Conservation (phyloP, 2,888 invertebrate genomes). For the Amblyteles armatorius region DNA sequence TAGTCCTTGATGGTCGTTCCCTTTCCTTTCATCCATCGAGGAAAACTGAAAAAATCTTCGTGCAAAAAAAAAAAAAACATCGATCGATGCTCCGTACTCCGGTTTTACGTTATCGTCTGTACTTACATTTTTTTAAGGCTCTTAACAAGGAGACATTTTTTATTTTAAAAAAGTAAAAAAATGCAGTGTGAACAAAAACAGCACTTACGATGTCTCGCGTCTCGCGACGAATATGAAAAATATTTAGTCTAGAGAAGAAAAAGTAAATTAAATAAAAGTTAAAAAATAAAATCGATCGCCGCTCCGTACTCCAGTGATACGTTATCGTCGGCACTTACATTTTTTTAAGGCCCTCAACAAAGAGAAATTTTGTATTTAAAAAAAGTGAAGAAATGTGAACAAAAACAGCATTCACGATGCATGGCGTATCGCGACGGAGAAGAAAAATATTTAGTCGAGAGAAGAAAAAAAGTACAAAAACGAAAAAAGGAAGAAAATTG, state of each 20-base stretch:
- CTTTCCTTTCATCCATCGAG: constrained; percentile 38
- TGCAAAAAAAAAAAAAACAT: not conserved
- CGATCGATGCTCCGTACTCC: not conserved
- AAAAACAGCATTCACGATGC: not conserved
- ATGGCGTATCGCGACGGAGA: not conserved
- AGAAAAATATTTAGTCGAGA: not conserved
- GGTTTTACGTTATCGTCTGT: too few relatives aligned
- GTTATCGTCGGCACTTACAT: too few relatives aligned
- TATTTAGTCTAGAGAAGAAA: not conserved
- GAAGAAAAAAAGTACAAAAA: not conserved
- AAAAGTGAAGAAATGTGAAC: too few relatives aligned
- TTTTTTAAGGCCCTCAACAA: too few relatives aligned
- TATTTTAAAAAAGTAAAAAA: too few relatives aligned
- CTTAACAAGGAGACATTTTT: too few relatives aligned
- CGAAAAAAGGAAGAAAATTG: constrained; percentile 1
- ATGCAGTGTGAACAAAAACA: not conserved
- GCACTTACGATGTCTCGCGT: not conserved
- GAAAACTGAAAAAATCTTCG: not conserved
- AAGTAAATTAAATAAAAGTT: too few relatives aligned
- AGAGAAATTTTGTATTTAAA: too few relatives aligned
- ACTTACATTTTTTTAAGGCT: too few relatives aligned
- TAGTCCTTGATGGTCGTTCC: constrained; percentile 63
- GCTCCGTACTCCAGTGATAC: too few relatives aligned
- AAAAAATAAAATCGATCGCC: not conserved
- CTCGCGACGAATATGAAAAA: not conserved